These are phyloP conservation scores for Dipodomys spectabilis DNA, from an alignment of 2,113 vertebrate genomes.

Conservation along the genomic window DNA sequence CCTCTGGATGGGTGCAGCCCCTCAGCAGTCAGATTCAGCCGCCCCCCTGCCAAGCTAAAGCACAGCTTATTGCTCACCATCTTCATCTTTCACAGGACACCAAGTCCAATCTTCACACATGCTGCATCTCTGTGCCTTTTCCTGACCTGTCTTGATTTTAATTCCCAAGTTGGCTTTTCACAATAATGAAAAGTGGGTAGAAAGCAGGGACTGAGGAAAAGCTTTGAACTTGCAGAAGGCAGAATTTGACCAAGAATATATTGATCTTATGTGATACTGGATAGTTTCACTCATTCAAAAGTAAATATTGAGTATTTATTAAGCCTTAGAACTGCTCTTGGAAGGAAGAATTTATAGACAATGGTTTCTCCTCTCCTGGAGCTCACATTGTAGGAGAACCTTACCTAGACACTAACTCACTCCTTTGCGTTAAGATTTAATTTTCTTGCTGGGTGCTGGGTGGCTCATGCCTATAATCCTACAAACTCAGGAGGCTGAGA, in stretches of 20 bases:
- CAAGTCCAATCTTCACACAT: background rate
- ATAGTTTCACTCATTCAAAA: background rate
- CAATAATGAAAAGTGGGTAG: background rate
- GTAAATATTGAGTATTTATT: background rate
- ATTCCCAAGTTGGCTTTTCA: background rate
- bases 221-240: background rate
- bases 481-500: no score
- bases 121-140: background rate
- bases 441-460: no score
- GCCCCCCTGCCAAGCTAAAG: background rate
- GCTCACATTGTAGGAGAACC: background rate
- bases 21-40: background rate
- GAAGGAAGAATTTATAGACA: background rate
- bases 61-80: background rate
- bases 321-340: background rate
- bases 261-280: background rate
- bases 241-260: background rate
- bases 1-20: background rate
- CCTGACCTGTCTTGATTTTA: slow-evolving; percentile 2
- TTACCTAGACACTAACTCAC: background rate
- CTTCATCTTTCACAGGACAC: background rate
- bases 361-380: background rate
- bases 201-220: background rate
- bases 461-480: no score
- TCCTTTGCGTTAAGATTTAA: background rate